Evolutionary conservation across 1,140 invertebrate species (phyloP).

Genomic region (Lordiphosa stackelbergi): DNA sequence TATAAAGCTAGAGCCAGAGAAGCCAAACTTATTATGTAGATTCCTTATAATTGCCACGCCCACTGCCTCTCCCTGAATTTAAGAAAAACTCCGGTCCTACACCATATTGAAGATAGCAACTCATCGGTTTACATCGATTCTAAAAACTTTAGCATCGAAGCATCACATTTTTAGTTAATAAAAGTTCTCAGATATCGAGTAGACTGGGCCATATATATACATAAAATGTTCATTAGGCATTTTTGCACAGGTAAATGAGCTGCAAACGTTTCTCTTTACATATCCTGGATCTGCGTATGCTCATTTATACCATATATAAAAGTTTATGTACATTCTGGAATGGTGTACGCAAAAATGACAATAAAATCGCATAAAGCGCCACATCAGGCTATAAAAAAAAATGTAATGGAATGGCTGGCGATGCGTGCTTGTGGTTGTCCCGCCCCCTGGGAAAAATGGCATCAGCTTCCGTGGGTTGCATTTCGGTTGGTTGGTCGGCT

Average conservation of each 20-base stretch:
- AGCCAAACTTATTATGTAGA: no score
- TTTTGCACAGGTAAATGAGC: conserved; percentile 3
- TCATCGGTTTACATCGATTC: no score
- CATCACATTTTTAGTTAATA: no score
- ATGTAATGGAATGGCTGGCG: conserved; percentile 20
- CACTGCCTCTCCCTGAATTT: no score
- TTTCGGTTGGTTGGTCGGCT: conserved; percentile 50
- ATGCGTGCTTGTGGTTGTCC: conserved; percentile 32
- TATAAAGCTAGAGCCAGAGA: no score
- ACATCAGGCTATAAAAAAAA: conserved; percentile 18
- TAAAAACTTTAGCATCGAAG: no score
- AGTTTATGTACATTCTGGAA: conserved; percentile 14
- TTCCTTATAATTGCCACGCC: no score
- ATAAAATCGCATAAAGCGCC: conserved; percentile 56
- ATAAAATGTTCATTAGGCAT: no score
- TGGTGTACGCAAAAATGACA: conserved; percentile 56
- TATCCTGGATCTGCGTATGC: background rate
- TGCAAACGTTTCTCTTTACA: conserved; percentile 5
- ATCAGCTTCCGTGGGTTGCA: conserved; percentile 25
- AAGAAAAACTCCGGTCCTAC: no score
- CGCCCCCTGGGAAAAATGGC: conserved; percentile 23
- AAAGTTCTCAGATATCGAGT: no score
- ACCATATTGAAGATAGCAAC: no score
- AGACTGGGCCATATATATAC: no score
- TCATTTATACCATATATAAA: conserved; percentile 5